Evolutionary conservation across 2,113 vertebrate species (phyloP).

Genomic region (Cyprinodon tularosa): DNA sequence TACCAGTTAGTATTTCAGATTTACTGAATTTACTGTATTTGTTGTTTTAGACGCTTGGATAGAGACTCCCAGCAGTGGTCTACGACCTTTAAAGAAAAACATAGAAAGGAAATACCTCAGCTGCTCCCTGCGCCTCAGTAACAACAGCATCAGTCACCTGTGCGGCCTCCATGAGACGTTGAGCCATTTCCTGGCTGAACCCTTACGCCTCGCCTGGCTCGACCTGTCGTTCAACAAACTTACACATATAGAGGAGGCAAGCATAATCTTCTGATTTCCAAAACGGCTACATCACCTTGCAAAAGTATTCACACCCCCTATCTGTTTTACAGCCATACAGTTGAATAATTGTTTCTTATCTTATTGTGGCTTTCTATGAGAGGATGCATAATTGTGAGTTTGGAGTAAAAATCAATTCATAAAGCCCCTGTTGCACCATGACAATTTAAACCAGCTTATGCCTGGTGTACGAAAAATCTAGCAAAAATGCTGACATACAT

Average conservation of each 20-base stretch:
- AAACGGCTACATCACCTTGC: no score
- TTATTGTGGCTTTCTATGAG: no score
- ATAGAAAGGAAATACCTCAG: conserved; percentile 76
- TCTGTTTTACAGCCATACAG: no score
- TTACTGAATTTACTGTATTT: background rate
- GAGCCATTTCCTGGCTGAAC: conserved; percentile 75
- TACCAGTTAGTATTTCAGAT: background rate
- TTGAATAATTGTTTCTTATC: no score
- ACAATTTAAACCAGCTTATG: no score
- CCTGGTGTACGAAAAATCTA: no score
- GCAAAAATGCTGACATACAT: no score
- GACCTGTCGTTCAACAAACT: conserved; percentile 88
- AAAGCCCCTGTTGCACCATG: no score
- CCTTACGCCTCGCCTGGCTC: conserved; percentile 83
- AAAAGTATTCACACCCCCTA: no score
- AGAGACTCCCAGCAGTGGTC: conserved; percentile 74
- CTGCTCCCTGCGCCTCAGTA: conserved; percentile 80
- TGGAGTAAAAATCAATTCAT: no score
- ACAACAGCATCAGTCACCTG: conserved; percentile 83
- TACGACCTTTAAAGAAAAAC: conserved; percentile 68
- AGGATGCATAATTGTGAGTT: background rate
- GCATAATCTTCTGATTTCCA: background rate
- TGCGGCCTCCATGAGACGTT: conserved; percentile 70
- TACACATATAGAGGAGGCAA: conserved; percentile 79
- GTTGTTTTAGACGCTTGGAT: conserved; percentile 72